Evolutionary conservation across 2,888 invertebrate species (phyloP).

Genomic region (Dysmachus trigonus): DNA sequence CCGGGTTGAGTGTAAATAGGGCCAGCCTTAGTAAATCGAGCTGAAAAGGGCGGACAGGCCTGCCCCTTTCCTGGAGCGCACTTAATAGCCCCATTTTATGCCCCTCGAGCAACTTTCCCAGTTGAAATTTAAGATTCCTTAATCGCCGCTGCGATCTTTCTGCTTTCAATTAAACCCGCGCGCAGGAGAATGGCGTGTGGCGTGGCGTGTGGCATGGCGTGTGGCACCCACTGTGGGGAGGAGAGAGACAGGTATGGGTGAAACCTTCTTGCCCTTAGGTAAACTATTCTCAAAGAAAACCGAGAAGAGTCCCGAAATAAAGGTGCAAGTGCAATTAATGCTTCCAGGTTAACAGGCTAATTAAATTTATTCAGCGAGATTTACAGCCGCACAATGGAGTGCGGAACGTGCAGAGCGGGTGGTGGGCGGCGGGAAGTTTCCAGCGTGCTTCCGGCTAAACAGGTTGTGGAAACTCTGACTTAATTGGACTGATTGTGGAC

Average conservation of each 20-base stretch:
- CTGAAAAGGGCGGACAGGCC: not conserved
- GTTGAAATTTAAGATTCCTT: not conserved
- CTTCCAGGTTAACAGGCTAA: not conserved
- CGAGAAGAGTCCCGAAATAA: not conserved
- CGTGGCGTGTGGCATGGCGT: not conserved
- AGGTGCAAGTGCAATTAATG: not conserved
- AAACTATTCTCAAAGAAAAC: not conserved
- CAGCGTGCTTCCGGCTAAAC: not conserved
- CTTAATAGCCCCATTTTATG: conserved; percentile 1
- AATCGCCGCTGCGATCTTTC: not conserved
- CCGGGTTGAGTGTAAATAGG: not conserved
- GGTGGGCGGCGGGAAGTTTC: not conserved
- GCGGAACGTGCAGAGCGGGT: not conserved
- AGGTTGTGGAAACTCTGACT: not conserved
- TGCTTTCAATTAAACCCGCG: not conserved
- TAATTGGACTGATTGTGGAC: not conserved
- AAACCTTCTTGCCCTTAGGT: not conserved
- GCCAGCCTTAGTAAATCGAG: not conserved
- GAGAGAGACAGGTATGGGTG: too few species aligned
- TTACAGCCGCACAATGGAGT: not conserved
- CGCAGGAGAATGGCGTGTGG: not conserved
- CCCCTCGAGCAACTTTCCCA: not conserved
- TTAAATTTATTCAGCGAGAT: not conserved
- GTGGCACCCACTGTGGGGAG: too few species aligned
- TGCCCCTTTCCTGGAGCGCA: not conserved